Base-by-base conservation (phyloP, 2,113 vertebrate genomes). In the Electrona antarctica region DNA sequence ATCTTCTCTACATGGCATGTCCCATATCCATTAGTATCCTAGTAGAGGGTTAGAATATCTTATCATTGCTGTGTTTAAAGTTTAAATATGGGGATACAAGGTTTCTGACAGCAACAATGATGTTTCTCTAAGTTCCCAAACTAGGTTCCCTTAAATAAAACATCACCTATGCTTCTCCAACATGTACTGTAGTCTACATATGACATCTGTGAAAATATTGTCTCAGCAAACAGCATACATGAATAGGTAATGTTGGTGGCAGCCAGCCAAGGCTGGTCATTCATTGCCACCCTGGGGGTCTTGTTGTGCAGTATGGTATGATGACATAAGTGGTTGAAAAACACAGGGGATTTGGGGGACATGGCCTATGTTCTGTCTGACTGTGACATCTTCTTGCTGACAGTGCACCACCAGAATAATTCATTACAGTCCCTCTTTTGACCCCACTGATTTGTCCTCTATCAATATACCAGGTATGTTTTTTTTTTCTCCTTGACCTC, bases 401-500 rank as follows among this genome's bases (percentile, higher is more conserved):
- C 21, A 21, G 49, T 59, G 51, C 33, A 9, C 54, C 14, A 54
- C 13, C 21, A 49, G 71, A 54, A 50, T 70, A 12, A 29, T 49
- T 60, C 64, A 11, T 15, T 29, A 28, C 54, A 69, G 33, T 41
- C 33, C 33, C 33, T 41, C 33, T 41, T 41, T 41, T 41, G 33
- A 41, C 33, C 33, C 33, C 21, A 21, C 21, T 21, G 21, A 21
- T 21, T 21, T 21, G 21, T 21, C 21, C 33, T 41, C 29, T 33
- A 33, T 33, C 29, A 33, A 4, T n/a, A n/a, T n/a, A n/a, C n/a
- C 75, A 41, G 33, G 33, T 41, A 41, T 41, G 49, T 79, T 51
- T 70, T 52, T 70, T 52, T 60, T 61, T 41, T 58, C 62, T 58
- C 73, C 73, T 63, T 59, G 67, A 52, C 67, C 61, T 52, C 21